Evolutionary conservation across 2,797 vertebrate species (phyloP).

Genomic region (Zalophus californianus): DNA sequence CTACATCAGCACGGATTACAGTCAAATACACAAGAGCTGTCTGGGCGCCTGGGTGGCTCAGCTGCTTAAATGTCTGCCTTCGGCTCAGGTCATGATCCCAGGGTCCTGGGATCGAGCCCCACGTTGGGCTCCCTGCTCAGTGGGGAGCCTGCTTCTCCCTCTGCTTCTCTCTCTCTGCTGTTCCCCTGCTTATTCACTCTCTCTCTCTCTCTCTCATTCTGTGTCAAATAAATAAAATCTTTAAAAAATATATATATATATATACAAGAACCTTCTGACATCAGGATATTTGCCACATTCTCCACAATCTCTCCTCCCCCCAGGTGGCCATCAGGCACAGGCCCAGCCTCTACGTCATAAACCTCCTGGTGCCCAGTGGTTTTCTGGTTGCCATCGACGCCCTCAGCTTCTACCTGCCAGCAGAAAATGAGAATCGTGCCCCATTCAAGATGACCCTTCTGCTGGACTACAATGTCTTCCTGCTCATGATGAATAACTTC

Average conservation of each 20-base stretch:
- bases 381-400: conserved; percentile 92
- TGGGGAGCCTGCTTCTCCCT: too few relatives aligned
- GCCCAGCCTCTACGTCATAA: conserved; percentile 90
- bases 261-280: background rate
- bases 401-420: conserved; percentile 91
- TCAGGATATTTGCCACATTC: background rate
- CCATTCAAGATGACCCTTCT: conserved; percentile 94
- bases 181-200: too few relatives aligned
- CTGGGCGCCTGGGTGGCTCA: too few relatives aligned
- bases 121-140: too few relatives aligned
- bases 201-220: too few relatives aligned
- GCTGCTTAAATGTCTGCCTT: too few relatives aligned
- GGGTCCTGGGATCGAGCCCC: too few relatives aligned
- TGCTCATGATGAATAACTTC: conserved; percentile 93
- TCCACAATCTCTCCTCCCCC: background rate
- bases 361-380: conserved; percentile 91
- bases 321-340: conserved; percentile 91
- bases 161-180: too few relatives aligned
- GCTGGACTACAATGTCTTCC: conserved; percentile 92
- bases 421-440: conserved; percentile 89
- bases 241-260: too few relatives aligned
- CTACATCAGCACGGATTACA: background rate
- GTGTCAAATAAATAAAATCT: too few relatives aligned
- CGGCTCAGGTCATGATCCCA: too few relatives aligned
- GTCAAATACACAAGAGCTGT: background rate